Base-by-base conservation (phyloP, 1,140 invertebrate genomes). In the Drosophila aff. region DNA sequence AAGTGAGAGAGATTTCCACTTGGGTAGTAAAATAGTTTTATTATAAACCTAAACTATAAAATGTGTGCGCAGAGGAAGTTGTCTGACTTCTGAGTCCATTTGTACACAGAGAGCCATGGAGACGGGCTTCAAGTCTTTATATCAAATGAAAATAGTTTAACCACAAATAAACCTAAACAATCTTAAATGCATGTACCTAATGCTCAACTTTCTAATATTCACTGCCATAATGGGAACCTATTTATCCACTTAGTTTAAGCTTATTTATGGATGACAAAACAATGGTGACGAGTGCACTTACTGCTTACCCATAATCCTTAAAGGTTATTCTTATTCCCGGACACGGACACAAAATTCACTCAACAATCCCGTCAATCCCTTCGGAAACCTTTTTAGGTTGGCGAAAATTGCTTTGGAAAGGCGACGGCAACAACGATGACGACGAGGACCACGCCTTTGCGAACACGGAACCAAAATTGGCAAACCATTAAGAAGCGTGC, bases 401-500 rank as follows among this genome's bases (percentile, higher is more conserved):
- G 38, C n/a, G 43, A 43, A 75, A 75, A 74, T 74, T 75, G 69
- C 41, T 75, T 28, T 55, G 23, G 28, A 55, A 55, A 23, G 52
- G 52, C 52, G n/a, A 33, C 28, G 16, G 23, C 49, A 7, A 21
- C 28, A 9, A 21, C 11, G 13, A 47, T 4, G 47, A 50, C 58
- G 49, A 4, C 58, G 49, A 4, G 21, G 49, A 57, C 74, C 74
- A 68, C 75, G 55, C 74, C 74, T 77, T 38, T 50, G 13, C 41
- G 44, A 64, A 64, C 61, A 66, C 52, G 38, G 60, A 64, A 74
- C 43, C 60, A 44, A 77, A 77, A 76, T 77, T 78, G 63, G 43
- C 74, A 77, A 67, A n/a, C 74, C 75, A 78, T 78, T 78, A 78
- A 78, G 74, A 60, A 60, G 63, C 50, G 57, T 69, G 75, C 65